Evolutionary conservation across 2,888 invertebrate species (phyloP), one percentile per base, ranked within the genome.

Genomic region (Agrotis puta): DNA sequence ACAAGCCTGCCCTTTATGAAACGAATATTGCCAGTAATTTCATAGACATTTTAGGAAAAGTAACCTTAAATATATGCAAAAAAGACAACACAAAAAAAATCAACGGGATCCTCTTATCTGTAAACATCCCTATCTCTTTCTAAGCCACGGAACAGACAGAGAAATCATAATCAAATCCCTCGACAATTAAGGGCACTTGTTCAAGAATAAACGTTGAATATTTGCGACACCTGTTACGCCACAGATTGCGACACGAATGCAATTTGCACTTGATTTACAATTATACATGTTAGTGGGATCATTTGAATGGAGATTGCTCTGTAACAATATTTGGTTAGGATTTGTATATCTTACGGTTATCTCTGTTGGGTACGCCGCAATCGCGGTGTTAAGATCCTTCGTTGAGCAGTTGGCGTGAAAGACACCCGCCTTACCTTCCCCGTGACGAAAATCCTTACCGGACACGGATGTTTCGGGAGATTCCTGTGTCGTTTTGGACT

Each of bases 251-350:
- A 45, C 53, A 63, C 39, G 22, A 73, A 62, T 70, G 69, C 67
- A 81, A 83, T 81, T 72, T 83, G 67, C 71, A 75, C 83, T 67
- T 83, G 62, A 72, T 83, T 65, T 69, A 64, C 53, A 70, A 75
- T 71, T 79, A 82, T 68, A 65, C 18, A 22, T 48, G 61, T 61
- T 51, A 72, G 27, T 18, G 18, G 16, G 39, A 27, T 57, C 20
- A 74, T 74, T 74, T 48, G 51, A 56, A 73, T 79, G 43, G 61
- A 73, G 27, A 64, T 64, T 75, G 63, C 51, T 62, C n/a, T 20
- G 24, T 48, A 77, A 67, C 47, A 33, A 51, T 2, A 3, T 45
- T 53, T 27, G 18, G 3, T 14, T 50, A 27, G 18, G 0, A 47
- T 45, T 50, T 27, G n/a, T 24, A 63, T 13, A 27, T n/a, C 14